phyloP scores from a whole-genome alignment of 2,113 vertebrate genomes.

The Struthio camelus region DNA sequence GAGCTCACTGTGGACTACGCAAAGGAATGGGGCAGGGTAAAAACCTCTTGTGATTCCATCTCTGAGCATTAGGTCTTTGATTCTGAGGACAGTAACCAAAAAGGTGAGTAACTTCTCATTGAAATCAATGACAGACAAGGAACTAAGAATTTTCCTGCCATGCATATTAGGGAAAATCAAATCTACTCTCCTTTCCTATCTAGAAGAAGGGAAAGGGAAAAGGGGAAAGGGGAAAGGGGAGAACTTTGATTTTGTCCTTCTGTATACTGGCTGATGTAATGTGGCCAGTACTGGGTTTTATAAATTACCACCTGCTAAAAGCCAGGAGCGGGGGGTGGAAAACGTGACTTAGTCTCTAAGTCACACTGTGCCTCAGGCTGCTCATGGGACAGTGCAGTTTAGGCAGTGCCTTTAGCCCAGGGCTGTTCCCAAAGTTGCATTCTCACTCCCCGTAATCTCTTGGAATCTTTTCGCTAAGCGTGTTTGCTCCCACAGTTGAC shows the following conservation, averaged over 20 bases:
- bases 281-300: not conserved
- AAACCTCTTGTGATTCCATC: not conserved
- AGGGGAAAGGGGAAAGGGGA: not conserved
- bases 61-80: not conserved
- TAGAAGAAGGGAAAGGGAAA: not conserved
- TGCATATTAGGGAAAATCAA: not conserved
- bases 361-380: not conserved
- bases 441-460: constrained; percentile 22
- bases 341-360: not conserved
- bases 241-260: not conserved
- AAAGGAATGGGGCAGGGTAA: not conserved
- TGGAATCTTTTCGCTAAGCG: constrained; percentile 5
- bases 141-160: not conserved
- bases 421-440: not conserved
- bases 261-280: not conserved
- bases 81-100: not conserved
- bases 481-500: not conserved
- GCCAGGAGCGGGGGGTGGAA: not conserved
- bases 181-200: not conserved
- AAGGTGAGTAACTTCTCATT: not conserved
- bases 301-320: not conserved
- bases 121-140: not conserved
- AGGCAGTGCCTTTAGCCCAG: not conserved
- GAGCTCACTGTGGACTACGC: not conserved
- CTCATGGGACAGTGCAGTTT: not conserved